Evolutionary conservation across 2,797 vertebrate genomes (phyloP).

Genomic region (Tympanoctomys barrerae): DNA sequence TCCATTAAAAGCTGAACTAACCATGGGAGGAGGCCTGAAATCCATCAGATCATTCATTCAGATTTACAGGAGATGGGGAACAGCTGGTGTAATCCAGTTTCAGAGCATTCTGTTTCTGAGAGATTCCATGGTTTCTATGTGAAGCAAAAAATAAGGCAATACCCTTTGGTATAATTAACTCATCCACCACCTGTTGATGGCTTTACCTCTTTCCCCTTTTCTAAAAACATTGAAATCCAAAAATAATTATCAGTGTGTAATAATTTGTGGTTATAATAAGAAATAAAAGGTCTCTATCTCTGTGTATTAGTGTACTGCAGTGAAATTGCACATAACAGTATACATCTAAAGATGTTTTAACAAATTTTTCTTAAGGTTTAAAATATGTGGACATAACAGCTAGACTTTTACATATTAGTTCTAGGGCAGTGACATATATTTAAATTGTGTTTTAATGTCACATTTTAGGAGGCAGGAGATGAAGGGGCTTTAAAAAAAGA

Average conservation of each 20-base stretch:
- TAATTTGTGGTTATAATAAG: constrained; percentile 38
- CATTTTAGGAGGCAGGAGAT: not conserved
- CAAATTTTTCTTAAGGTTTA: constrained; percentile 40
- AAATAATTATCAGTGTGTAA: not conserved
- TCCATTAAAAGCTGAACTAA: constrained; percentile 63
- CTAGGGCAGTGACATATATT: constrained; percentile 15
- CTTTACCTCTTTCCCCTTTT: constrained; percentile 26
- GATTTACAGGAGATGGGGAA: not conserved
- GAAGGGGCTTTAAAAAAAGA: not conserved
- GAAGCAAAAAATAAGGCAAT: not conserved
- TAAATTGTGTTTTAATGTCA: constrained; percentile 39
- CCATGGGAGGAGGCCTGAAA: constrained; percentile 55
- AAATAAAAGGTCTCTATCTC: constrained; percentile 17
- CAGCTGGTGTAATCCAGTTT: constrained; percentile 15
- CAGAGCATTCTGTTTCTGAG: constrained; percentile 63
- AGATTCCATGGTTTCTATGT: constrained; percentile 36
- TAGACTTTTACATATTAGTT: constrained; percentile 31
- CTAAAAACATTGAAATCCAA: not conserved
- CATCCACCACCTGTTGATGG: constrained; percentile 25
- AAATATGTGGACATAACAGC: constrained; percentile 28
- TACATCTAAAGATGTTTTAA: constrained; percentile 20
- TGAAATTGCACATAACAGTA: not conserved
- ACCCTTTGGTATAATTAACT: not conserved
- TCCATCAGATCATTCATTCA: constrained; percentile 51
- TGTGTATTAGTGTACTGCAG: not conserved